Conservation (phyloP, 2,113 vertebrate genomes). For the Rhinoderma darwinii region DNA sequence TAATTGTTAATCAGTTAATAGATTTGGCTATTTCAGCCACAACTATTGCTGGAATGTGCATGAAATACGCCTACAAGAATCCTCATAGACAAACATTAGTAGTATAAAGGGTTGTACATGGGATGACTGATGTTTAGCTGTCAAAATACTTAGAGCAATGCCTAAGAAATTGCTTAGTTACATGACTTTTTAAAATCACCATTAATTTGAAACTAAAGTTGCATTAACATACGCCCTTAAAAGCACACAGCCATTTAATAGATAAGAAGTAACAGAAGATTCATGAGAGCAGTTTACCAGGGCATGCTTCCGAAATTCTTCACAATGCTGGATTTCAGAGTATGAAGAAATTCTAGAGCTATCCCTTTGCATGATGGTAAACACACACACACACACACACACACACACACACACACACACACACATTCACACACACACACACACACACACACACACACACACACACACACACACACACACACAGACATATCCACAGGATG, state of each 20-base stretch:
- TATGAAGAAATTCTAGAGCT: background rate
- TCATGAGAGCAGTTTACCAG: slow-evolving; percentile 3
- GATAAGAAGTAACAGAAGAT: background rate
- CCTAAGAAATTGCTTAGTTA: background rate
- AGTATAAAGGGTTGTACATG: background rate
- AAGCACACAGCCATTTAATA: slow-evolving; percentile 4
- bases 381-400: background rate
- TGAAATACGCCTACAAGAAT: no score
- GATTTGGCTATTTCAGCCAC: background rate
- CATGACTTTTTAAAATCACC: background rate
- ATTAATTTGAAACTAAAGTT: background rate
- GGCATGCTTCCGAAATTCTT: background rate
- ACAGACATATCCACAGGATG: no score
- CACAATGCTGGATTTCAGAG: background rate
- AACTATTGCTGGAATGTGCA: no score
- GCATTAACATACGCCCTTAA: background rate
- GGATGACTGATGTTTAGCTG: background rate
- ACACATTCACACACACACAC: no score
- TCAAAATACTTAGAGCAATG: background rate
- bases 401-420: no score
- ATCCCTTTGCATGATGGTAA: background rate
- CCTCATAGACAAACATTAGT: background rate
- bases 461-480: no score
- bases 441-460: no score
- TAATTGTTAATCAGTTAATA: no score